Base-by-base conservation (phyloP, 2,113 vertebrate genomes). In the Silurus glanis region DNA sequence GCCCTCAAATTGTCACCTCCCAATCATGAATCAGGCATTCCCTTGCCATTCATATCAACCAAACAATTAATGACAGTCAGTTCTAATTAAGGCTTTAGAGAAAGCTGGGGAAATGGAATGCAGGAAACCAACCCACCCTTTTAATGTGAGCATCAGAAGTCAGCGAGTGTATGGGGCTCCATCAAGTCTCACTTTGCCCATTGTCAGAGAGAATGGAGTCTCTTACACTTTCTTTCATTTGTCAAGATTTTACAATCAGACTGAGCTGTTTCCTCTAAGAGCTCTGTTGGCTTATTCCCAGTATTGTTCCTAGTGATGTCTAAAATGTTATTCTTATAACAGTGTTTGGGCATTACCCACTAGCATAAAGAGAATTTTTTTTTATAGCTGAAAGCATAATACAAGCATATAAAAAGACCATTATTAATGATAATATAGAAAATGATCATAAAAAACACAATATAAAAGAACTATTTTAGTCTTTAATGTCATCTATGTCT, bases 1-100 rank as follows among this genome's bases (percentile, higher is more conserved):
- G 89, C 91, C 88, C 91, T 91, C 92, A 92, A 91, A 91, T 88
- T 87, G 79, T 85, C n/a, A 10, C 85, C 86, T 91, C 89, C 55
- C 84, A 91, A 90, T 93, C 91, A 91, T 93, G 89, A 93, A 92
- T 93, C 92, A 93, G 90, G 87, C 14, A 49, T 88, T 72, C 82
- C 89, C 82, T 23, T 45, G 58, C 56, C 85, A 72, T 78, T 81
- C 79, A 14, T 90, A 92, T 92, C 90, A 92, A 87, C 89, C 83
- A 88, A 92, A 90, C 92, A 92, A 92, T 90, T 93, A 93, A 90
- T 86, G 90, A 92, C 88, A 19, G 83, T 86, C 91, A 88, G 4
- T 56, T 91, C 88, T 91, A 89, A 92, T 93, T 92, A 90, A 86
- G 79, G 87, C 28, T 88, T 81, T 45, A 86, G 76, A 90, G 64